A percentile compares a stretch with the other conserved stretches of the same genome.
Conservation (phyloP, 2,113 vertebrate species). For the Vicugna pacos region DNA sequence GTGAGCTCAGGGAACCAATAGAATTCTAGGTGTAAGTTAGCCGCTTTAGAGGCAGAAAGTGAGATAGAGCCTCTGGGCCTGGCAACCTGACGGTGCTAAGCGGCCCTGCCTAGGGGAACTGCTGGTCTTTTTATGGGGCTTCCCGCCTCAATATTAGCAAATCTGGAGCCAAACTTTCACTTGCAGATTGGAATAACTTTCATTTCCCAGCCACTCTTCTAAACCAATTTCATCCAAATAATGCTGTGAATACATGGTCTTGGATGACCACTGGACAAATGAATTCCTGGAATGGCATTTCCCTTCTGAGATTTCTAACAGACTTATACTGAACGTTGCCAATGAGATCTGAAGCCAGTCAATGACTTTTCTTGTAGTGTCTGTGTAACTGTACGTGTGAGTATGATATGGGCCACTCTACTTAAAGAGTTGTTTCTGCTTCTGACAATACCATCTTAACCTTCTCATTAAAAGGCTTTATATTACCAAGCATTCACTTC, state of each 20-base stretch:
- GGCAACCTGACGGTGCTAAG: too few species aligned
- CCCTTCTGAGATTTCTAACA: not conserved
- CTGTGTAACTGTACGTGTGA: not conserved
- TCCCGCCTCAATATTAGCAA: not conserved
- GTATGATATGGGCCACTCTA: conserved; percentile 46
- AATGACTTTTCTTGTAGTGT: not conserved
- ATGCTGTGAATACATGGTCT: not conserved
- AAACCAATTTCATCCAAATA: not conserved
- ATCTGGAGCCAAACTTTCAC: not conserved
- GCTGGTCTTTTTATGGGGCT: too few species aligned
- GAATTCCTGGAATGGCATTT: conserved; percentile 26
- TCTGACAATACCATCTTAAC: conserved; percentile 59
- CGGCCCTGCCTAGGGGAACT: too few species aligned
- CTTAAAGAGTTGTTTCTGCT: conserved; percentile 68
- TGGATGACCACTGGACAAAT: not conserved
- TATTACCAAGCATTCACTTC: conserved; percentile 72
- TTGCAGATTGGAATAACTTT: not conserved
- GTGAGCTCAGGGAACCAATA: too few species aligned
- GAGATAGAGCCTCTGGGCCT: too few species aligned
- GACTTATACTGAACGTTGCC: not conserved
- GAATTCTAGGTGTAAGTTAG: too few species aligned
- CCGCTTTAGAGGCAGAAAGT: too few species aligned
- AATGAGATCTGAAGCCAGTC: not conserved
- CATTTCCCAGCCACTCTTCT: not conserved
- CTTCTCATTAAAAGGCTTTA: conserved; percentile 77